A percentile compares a stretch with the other conserved stretches of the same genome.
These are phyloP conservation scores for Oceanodroma leucorhoa DNA, from an alignment of 2,797 vertebrate genomes.

Conservation along the genomic window DNA sequence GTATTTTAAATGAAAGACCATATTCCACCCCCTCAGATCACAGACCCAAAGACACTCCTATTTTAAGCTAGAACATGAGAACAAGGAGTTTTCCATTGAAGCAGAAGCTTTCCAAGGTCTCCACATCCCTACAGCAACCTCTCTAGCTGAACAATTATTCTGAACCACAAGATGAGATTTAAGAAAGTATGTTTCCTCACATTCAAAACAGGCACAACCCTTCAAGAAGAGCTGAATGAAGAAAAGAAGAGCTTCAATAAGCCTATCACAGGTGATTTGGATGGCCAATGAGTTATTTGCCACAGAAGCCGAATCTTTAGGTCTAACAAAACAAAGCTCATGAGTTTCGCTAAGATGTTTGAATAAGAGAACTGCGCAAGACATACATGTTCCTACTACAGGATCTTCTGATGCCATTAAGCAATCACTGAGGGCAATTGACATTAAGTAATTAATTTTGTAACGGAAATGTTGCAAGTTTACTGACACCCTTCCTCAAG, in stretches of 20 bases:
- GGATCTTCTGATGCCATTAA: neutral
- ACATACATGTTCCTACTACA: neutral
- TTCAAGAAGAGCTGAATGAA: neutral
- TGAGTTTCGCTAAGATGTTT: neutral
- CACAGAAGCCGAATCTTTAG: neutral
- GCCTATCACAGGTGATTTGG: neutral
- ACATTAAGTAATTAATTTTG: constrained; percentile 55
- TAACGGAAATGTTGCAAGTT: constrained; percentile 52
- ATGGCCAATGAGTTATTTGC: neutral
- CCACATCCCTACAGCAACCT: neutral
- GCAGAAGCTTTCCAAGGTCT: neutral
- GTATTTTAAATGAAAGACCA: constrained; percentile 12
- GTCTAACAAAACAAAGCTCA: neutral
- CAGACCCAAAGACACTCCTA: neutral
- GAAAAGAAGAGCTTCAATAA: neutral
- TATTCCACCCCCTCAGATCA: neutral
- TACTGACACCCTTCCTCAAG: neutral
- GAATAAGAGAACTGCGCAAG: neutral
- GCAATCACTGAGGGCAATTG: neutral
- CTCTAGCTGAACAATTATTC: neutral
- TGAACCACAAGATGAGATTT: neutral
- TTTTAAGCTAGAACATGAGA: neutral
- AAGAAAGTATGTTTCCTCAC: neutral
- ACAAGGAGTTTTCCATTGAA: neutral
- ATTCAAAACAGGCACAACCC: neutral